These are phyloP conservation scores for Drosophila lutescens DNA, from an alignment of 2,888 invertebrate species.

Conservation along the genomic window DNA sequence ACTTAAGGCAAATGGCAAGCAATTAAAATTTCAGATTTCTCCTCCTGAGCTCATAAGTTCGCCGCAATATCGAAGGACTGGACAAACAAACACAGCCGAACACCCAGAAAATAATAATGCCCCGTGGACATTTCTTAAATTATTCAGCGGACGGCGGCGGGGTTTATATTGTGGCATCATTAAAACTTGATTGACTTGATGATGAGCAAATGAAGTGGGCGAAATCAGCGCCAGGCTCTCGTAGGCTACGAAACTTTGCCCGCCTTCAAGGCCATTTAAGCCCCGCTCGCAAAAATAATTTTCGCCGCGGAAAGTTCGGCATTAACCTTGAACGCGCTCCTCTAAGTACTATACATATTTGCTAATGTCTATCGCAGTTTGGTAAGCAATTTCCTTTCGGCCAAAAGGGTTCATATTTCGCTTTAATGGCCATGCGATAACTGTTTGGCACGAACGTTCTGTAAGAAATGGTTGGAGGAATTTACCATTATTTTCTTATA, in stretches of 20 bases:
- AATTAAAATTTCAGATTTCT: slow-evolving; percentile 37
- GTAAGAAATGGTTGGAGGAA: background rate
- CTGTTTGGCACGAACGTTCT: slow-evolving; percentile 25
- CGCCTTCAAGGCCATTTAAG: slow-evolving; percentile 22
- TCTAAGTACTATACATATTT: slow-evolving; percentile 26
- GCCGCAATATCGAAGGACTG: slow-evolving; percentile 8
- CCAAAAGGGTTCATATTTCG: slow-evolving; percentile 37
- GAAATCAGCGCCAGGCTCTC: slow-evolving; percentile 4
- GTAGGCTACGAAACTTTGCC: slow-evolving; percentile 20
- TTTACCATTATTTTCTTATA: background rate
- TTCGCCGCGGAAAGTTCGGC: slow-evolving; percentile 33
- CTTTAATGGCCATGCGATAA: slow-evolving; percentile 29
- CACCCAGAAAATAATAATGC: slow-evolving; percentile 50
- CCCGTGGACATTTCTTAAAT: slow-evolving; percentile 68
- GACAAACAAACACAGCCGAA: slow-evolving; percentile 9
- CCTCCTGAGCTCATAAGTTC: slow-evolving; percentile 22
- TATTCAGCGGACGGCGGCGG: slow-evolving; percentile 53
- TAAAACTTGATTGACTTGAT: slow-evolving; percentile 76
- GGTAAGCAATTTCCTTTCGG: slow-evolving; percentile 24
- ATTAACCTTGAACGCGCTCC: slow-evolving; percentile 23
- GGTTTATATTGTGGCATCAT: slow-evolving; percentile 59
- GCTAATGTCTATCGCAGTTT: slow-evolving; percentile 18
- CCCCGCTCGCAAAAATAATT: slow-evolving; percentile 18
- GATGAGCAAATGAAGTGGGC: slow-evolving; percentile 30
- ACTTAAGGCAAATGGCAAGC: slow-evolving; percentile 45